Conservation (phyloP, 2,888 invertebrate genomes). For the Palloptera scutellata region DNA sequence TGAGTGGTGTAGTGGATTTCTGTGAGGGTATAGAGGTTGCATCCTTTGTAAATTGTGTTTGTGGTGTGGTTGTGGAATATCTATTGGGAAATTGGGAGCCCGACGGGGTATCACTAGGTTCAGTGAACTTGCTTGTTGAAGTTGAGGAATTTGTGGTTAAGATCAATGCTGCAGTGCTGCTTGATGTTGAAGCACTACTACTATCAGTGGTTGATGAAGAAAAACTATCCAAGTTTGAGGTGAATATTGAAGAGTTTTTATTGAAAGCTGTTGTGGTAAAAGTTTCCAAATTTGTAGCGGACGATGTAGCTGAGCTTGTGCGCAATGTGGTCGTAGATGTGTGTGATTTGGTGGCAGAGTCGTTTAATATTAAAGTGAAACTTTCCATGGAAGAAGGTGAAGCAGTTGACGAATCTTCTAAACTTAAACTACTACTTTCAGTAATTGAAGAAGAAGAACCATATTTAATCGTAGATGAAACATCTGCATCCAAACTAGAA, state of each 20-base stretch:
- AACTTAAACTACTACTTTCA: neutral
- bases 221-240: neutral
- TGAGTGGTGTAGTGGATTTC: conserved; percentile 7
- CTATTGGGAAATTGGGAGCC: no score
- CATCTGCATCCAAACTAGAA: no score
- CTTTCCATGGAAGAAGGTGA: neutral
- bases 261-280: no score
- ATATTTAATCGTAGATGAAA: no score
- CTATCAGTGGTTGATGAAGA: neutral
- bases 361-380: neutral
- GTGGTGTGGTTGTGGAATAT: neutral
- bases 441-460: neutral
- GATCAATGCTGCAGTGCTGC: no score
- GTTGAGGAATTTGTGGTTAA: conserved; percentile 9
- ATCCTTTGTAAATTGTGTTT: neutral
- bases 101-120: neutral
- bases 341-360: no score
- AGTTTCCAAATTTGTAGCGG: neutral
- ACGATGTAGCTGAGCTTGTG: neutral
- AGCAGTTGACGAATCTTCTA: neutral
- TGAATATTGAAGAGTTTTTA: no score
- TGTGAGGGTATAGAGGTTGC: conserved; percentile 5
- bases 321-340: no score
- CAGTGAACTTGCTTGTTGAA: neutral
- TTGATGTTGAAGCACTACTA: no score